phyloP scores from a whole-genome alignment of 2,797 vertebrate genomes.

The Gallirallus australis region DNA sequence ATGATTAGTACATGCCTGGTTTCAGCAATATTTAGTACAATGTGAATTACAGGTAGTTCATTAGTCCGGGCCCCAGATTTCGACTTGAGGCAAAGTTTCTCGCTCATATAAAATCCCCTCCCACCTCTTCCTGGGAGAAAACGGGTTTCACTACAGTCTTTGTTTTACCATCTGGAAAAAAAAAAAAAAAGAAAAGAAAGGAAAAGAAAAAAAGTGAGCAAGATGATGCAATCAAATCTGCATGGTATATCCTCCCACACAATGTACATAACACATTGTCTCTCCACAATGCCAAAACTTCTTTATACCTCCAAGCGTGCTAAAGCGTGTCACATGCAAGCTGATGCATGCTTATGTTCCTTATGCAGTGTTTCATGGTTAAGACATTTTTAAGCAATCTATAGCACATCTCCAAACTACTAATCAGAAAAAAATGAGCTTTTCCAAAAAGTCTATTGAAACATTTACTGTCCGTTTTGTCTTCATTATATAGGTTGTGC shows the following conservation, averaged over 20 bases:
- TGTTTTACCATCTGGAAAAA: constrained; percentile 62
- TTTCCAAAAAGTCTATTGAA: not conserved
- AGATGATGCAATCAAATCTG: constrained; percentile 52
- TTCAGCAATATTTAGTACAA: constrained; percentile 64
- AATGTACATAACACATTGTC: constrained; percentile 6
- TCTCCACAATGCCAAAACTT: constrained; percentile 15
- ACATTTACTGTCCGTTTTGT: not conserved
- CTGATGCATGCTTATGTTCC: constrained; percentile 46
- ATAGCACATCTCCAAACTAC: not conserved
- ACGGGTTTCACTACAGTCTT: constrained; percentile 64
- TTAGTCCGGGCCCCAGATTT: constrained; percentile 45
- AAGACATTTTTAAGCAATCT: not conserved
- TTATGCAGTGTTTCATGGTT: not conserved
- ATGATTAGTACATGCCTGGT: constrained; percentile 65
- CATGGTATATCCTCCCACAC: constrained; percentile 57
- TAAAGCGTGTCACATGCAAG: constrained; percentile 48
- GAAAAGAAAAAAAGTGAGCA: not conserved
- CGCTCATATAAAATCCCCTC: constrained; percentile 59
- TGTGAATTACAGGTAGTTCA: constrained; percentile 65
- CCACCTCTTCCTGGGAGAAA: constrained; percentile 64
- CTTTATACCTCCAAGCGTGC: constrained; percentile 30
- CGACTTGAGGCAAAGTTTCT: constrained; percentile 61
- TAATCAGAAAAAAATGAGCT: not conserved
- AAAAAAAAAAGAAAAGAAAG: not conserved
- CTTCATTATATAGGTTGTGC: not conserved